Conservation (phyloP, 2,113 vertebrate genomes). For the Actenoides lindsayi region DNA sequence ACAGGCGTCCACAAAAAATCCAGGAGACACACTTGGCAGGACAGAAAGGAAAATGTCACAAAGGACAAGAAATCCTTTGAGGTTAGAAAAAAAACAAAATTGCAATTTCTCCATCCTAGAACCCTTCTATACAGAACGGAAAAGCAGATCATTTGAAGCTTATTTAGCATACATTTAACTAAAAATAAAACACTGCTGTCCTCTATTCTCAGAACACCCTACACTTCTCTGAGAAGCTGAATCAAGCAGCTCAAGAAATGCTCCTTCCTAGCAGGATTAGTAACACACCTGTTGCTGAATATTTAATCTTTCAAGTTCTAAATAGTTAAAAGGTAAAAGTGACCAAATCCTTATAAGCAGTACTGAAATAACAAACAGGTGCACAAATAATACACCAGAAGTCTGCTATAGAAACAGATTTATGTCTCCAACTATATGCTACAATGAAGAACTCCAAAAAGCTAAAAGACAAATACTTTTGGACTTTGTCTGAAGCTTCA, state of each 20-base stretch:
- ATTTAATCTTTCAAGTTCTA: background rate
- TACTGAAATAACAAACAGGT: background rate
- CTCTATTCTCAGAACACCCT: background rate
- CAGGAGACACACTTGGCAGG: background rate
- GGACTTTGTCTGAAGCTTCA: background rate
- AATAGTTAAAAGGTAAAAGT: background rate
- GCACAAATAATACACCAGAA: background rate
- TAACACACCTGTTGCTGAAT: background rate
- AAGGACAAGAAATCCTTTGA: background rate
- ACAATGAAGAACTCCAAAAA: background rate
- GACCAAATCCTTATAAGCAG: background rate
- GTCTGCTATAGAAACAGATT: background rate
- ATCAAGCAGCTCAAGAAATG: background rate
- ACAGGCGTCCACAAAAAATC: background rate
- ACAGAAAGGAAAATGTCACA: background rate
- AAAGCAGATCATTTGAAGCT: background rate
- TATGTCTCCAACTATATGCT: background rate
- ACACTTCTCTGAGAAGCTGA: background rate
- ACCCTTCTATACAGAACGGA: background rate
- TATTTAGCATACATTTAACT: background rate
- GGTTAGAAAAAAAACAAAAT: background rate
- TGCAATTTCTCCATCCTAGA: background rate
- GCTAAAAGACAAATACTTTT: background rate
- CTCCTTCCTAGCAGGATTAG: background rate
- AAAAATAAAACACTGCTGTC: background rate